These are phyloP conservation scores for Botia almorhae DNA, from an alignment of 2,797 vertebrate genomes.

Conservation along the genomic window DNA sequence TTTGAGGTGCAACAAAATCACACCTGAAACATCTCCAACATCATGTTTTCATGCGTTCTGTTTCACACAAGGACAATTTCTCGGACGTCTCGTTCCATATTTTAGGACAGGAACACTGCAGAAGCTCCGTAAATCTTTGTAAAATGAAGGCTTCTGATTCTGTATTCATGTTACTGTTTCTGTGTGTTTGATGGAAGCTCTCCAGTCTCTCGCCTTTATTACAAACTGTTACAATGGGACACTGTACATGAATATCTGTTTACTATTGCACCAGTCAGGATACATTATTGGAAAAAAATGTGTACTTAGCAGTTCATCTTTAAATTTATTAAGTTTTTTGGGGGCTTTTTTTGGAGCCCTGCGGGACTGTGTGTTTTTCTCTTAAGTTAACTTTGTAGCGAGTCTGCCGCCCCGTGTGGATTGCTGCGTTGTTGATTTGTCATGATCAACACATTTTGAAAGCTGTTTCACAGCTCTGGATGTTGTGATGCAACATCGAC, in stretches of 20 bases:
- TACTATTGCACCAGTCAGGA: constrained; percentile 19
- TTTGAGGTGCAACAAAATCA: neutral
- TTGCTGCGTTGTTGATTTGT: constrained; percentile 15
- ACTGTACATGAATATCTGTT: neutral
- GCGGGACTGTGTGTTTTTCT: constrained; percentile 34
- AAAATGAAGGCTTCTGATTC: constrained; percentile 30
- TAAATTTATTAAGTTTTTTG: constrained; percentile 23
- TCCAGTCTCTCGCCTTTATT: constrained; percentile 20
- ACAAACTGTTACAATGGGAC: constrained; percentile 22
- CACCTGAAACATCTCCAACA: constrained; percentile 8
- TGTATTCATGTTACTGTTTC: constrained; percentile 14
- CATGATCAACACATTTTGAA: constrained; percentile 28
- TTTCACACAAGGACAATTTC: neutral
- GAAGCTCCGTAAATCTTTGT: constrained; percentile 21
- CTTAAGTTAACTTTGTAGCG: constrained; percentile 7
- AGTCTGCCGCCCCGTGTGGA: constrained; percentile 10
- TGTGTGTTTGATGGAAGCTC: constrained; percentile 26
- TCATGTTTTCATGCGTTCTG: neutral
- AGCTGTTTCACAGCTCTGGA: constrained; percentile 20
- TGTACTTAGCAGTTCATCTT: constrained; percentile 41
- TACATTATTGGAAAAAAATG: constrained; percentile 15
- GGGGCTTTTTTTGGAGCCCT: constrained; percentile 14
- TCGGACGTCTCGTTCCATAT: constrained; percentile 13
- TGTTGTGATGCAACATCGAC: neutral
- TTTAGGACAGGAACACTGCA: neutral